phyloP scores from a whole-genome alignment of 2,113 vertebrate genomes.

The Diadophis punctatus region DNA sequence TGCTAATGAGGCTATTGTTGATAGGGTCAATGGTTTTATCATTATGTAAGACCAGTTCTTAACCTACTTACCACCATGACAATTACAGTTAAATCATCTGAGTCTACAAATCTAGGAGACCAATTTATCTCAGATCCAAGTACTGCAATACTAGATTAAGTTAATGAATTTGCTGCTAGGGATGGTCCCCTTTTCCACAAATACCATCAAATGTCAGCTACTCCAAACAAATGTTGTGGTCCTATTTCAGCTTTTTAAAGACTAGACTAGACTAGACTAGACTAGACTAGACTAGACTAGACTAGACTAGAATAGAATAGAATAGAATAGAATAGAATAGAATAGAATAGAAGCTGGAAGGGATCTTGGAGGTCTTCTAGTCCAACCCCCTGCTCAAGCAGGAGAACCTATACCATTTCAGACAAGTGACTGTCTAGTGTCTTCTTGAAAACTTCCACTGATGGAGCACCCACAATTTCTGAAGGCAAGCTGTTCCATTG shows the following conservation, averaged over 20 bases:
- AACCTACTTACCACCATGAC: not conserved
- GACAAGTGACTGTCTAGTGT: too few species aligned
- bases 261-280: too few species aligned
- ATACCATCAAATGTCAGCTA: not conserved
- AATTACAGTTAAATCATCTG: not conserved
- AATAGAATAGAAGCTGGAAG: too few species aligned
- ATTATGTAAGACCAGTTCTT: not conserved
- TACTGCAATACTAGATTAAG: not conserved
- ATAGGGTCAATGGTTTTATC: not conserved
- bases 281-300: too few species aligned
- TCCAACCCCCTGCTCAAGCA: too few species aligned
- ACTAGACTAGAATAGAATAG: too few species aligned
- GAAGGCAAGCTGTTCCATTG: too few species aligned
- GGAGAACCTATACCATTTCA: too few species aligned
- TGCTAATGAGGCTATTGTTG: not conserved
- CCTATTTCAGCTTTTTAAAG: not conserved
- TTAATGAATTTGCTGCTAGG: not conserved
- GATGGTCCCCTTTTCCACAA: not conserved
- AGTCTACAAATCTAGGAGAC: not conserved
- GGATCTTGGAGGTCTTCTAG: too few species aligned
- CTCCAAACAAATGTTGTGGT: not conserved
- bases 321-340: too few species aligned
- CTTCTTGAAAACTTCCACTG: too few species aligned
- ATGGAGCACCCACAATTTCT: too few species aligned
- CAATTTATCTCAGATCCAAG: slow-evolving; percentile 3